Percentiles rank a stretch among this genome's conserved stretches.
Conservation (phyloP, 2,113 vertebrate genomes). For the Elgaria multicarinata region DNA sequence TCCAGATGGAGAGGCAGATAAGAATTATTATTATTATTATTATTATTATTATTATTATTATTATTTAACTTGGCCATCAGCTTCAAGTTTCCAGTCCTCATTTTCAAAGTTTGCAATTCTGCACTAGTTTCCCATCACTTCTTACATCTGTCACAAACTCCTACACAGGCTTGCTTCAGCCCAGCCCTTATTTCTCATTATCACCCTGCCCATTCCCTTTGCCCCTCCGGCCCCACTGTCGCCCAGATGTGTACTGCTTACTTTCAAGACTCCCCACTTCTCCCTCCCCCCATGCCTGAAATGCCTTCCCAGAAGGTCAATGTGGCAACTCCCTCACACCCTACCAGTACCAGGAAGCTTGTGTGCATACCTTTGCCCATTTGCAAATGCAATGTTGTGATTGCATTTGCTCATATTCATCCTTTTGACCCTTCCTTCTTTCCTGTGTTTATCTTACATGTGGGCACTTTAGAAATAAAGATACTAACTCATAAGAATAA, state of each 20-base stretch:
- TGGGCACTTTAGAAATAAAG: background rate
- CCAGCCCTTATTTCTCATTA: background rate
- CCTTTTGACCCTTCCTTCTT: background rate
- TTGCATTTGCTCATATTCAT: background rate
- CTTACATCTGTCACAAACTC: background rate
- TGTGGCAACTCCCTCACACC: background rate
- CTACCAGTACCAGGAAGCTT: background rate
- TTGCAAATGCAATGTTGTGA: background rate
- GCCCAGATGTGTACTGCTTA: background rate
- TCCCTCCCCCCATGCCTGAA: too few species aligned
- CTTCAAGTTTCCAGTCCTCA: too few species aligned
- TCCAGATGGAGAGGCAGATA: too few species aligned
- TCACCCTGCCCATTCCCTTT: background rate
- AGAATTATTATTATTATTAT: too few species aligned
- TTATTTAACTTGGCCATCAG: background rate
- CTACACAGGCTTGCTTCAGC: background rate
- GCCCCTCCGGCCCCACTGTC: background rate
- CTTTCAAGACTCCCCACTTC: background rate
- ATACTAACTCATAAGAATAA: background rate
- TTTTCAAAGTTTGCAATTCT: background rate
- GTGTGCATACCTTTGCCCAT: background rate
- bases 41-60: too few species aligned
- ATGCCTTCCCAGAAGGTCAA: background rate
- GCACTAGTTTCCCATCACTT: background rate
- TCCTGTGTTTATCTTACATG: background rate